These are phyloP conservation scores for Vireo altiloquus DNA, from an alignment of 2,113 vertebrate species.

Conservation along the genomic window DNA sequence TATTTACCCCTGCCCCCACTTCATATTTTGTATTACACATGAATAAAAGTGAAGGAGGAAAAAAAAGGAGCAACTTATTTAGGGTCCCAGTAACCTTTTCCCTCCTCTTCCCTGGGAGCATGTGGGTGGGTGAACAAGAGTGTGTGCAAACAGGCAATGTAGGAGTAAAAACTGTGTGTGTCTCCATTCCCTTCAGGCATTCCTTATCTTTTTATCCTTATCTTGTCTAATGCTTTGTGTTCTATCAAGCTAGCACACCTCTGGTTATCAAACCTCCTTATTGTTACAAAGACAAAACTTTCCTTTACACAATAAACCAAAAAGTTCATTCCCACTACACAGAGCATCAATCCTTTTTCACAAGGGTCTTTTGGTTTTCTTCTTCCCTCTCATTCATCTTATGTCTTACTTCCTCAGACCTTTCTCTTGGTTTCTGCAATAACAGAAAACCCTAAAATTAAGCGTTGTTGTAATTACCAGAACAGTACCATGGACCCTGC, in stretches of 20 bases:
- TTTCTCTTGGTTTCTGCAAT: background rate
- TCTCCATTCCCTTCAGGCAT: background rate
- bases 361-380: background rate
- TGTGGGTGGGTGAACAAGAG: background rate
- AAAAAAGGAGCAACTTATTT: background rate
- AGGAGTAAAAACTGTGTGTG: background rate
- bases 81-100: background rate
- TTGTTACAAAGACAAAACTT: background rate
- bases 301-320: background rate
- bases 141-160: background rate
- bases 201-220: background rate
- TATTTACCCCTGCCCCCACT: background rate
- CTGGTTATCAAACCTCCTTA: background rate
- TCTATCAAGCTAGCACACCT: background rate
- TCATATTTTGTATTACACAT: background rate
- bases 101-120: background rate
- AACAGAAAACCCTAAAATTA: background rate
- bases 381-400: background rate
- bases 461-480: background rate
- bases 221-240: background rate
- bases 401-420: background rate
- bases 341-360: background rate
- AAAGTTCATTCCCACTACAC: background rate
- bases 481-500: background rate
- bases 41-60: background rate